Base-by-base conservation (phyloP, 2,113 vertebrate genomes). In the Cavia aperea region DNA sequence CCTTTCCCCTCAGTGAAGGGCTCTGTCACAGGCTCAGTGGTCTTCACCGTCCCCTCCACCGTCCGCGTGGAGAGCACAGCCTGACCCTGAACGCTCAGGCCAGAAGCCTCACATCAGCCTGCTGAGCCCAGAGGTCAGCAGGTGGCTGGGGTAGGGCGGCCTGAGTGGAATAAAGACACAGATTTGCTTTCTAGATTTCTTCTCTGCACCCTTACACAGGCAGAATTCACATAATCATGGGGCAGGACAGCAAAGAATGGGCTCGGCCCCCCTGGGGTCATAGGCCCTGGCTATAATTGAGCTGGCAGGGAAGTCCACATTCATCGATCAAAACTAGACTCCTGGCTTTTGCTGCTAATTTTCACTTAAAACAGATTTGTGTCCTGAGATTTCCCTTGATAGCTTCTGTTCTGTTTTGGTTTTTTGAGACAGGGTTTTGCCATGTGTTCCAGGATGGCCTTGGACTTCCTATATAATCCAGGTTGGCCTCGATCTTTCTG, bases 151-250 rank as follows among this genome's bases (percentile, higher is more conserved):
- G 18, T 46, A 18, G 31, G 43, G 36, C 46, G 78, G 19, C 78
- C 77, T 81, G 18, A 68, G 51, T 88, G 26, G 89, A 97, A 96
- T 97, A 96, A 96, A 96, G 95, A 86, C 91, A 90, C 75, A 54
- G 29, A 36, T 87, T 79, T 83, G 81, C 54, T 79, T 87, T 87
- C 63, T 86, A 89, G 58, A 54, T 88, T 54, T 84, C 62, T 62
- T 93, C 2, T 95, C 84, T 92, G 39, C 26, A 10, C 85, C 81
- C 39, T 93, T 26, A 11, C 19, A 16, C 3, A 51, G 75, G 39
- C 39, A 39, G 46, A 54, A 81, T 86, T 79, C 73, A 82, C 26
- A 4, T 18, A 86, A 36, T n/a, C 54, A n/a, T 15, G 39, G 65
- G 16, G 26, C n/a, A 72, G 58, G 11, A 83, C 2, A 46, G 54